Evolutionary conservation across 2,888 invertebrate genomes (phyloP), one percentile per base, ranked within the genome.

Genomic region (Lucinisca nassula): DNA sequence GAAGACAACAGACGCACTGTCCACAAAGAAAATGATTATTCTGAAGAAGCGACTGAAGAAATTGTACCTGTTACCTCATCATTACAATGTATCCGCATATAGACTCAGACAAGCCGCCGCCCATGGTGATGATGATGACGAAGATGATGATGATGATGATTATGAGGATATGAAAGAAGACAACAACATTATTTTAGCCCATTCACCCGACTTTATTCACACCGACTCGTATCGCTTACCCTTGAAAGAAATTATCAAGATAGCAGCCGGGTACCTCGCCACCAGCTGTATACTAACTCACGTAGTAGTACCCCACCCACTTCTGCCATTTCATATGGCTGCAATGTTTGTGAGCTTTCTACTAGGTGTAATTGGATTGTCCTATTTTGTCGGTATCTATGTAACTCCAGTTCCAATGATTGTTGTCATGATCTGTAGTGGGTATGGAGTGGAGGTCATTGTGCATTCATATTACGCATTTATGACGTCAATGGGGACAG

Each of bases 161-260:
- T 49, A 70, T 55, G 70, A 72, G 2, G 76, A 80, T 21, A 12
- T 6, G 27, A 58, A 58, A 27, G 27, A 27, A 8, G 27, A 58
- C 24, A 24, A 58, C 27, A 58, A 27, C 27, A 58, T 58, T 24
- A 58, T 58, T 1, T 6, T 82, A 4, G 76, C 76, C 14, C 81
- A 87, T 55, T 72, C 87, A 0, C 87, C 84, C 35, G 84, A 84
- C n/a, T 83, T 87, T 27, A 51, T 78, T 21, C 58, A 78, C 10
- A 87, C 82, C 2, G 87, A 87, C 27, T 82, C 78, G 58, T 84
- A 84, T 61, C 81, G 70, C 67, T 74, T 77, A 38, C 87, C 87
- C 0, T 35, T 87, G n/a, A 82, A 80, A 74, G 84, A 84, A 74
- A 74, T 87, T 24, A 55, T 76, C 0, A 81, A 77, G 49, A 61